Evolutionary conservation across 2,113 vertebrate species (phyloP), one percentile per base, ranked within the genome.

Genomic region (Rhagologus leucostigma): DNA sequence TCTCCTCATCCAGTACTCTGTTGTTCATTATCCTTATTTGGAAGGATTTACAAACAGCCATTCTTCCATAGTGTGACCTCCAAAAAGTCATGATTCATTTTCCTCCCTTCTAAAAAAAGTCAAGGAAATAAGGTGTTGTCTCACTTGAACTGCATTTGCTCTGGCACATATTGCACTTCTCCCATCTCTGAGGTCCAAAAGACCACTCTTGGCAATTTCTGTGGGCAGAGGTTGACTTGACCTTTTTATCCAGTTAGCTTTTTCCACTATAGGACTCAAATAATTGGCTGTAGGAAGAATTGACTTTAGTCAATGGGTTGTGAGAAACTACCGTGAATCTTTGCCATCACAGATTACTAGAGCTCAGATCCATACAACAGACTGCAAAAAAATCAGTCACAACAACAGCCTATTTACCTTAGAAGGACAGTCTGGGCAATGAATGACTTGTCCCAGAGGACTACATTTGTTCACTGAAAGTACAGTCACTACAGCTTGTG

Each of bases 401-500:
- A 62, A n/a, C 35, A 67, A 2, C 16, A 46, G 17, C 63, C 56
- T 77, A 0, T 88, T 96, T 35, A 29, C 47, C 35, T 60, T 57
- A 22, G 64, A 46, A 71, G 44, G 50, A 63, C n/a, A 57, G 42
- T 42, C 71, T 84, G 62, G 55, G 37, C 32, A 47, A 8, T 23
- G 47, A 30, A 52, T 56, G 49, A 78, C 9, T 62, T 22, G 79
- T 53, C 49, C 47, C 47, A 94, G 71, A 84, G 89, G 90, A 4
- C 50, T 70, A 6, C 35, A 13, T 82, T 55, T 97, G 47, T 8
- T 82, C 74, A 32, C 80, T 93, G 96, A 89, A 71, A 94, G 94
- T 62, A 42, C 55, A 77, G 91, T 47, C 71, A 97, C 94, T 33
- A 97, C 97, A 19, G 95, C 70, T 7, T 91, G 69, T 32, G 98